These are phyloP conservation scores for Vimba vimba DNA, from an alignment of 2,113 vertebrate species.

Conservation along the genomic window DNA sequence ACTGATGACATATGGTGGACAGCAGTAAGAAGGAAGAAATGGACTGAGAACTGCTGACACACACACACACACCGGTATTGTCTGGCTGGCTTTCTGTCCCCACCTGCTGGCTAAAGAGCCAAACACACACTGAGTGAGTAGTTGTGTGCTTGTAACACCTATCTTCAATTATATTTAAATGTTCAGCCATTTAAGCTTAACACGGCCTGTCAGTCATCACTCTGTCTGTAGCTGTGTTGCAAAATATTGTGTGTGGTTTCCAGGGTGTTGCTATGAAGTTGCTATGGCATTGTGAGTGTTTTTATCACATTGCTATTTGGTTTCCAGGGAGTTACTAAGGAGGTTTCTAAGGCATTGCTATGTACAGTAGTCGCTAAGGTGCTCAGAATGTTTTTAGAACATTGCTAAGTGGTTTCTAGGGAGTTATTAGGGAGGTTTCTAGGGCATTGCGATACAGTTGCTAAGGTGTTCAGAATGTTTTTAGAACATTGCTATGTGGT, in stretches of 20 bases:
- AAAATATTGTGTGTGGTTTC: background rate
- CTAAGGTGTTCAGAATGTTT: background rate
- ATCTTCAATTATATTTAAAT: conserved; percentile 26
- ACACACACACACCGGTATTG: conserved; percentile 23
- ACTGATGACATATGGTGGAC: conserved; percentile 9
- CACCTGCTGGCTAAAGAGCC: conserved; percentile 76
- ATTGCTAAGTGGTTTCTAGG: background rate
- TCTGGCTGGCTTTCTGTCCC: conserved; percentile 72
- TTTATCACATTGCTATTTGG: background rate
- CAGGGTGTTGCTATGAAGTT: background rate
- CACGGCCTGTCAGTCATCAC: background rate
- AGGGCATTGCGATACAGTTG: background rate
- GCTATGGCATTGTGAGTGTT: background rate
- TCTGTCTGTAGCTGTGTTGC: background rate
- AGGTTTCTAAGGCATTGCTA: background rate
- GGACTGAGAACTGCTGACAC: conserved; percentile 6
- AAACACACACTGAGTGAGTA: conserved; percentile 55
- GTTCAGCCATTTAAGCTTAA: conserved; percentile 9
- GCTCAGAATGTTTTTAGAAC: background rate
- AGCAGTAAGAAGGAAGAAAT: background rate
- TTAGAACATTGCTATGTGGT: background rate
- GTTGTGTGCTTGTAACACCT: conserved; percentile 65
- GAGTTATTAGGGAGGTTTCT: background rate
- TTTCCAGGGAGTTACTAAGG: background rate
- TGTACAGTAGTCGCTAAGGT: background rate